Evolutionary conservation across 1,140 invertebrate genomes (phyloP), one percentile per base, ranked within the genome.

Genomic region (Phymorhynchus buccinoides): DNA sequence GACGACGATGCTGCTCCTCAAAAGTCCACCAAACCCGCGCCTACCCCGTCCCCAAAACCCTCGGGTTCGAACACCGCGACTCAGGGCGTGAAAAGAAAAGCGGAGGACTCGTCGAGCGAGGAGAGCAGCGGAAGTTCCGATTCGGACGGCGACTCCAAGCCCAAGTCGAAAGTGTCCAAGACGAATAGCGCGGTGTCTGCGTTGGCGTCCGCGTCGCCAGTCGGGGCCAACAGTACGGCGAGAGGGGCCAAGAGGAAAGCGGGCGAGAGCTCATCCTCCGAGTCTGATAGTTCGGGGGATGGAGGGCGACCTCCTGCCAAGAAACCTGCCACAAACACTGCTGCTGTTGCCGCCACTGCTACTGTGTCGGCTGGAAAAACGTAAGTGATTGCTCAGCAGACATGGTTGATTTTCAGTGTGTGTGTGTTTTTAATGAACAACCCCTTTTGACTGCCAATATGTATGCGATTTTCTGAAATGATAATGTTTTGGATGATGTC

Each of bases 1-100:
- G 80, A 87, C 83, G 85, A 86, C 66, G 91, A 92, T 66, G 86
- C 87, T 77, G 71, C 83, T 32, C n/a, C n/a, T n/a, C n/a, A n/a
- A n/a, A 91, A 91, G 73, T 91, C 92, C 66, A 30, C 52, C 12
- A 86, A 78, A 37, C 30, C 78, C 27, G 71, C 62, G 75, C 37
- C 84, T 16, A 66, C 84, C 32, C 18, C 56, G 1, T 85, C 86
- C n/a, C 42, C 86, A 66, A 27, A 71, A 83, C 44, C 86, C 66
- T 32, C 68, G 56, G 84, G 27, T 77, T 68, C 75, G 35, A 84
- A 27, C 48, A 83, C 80, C 73, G 79, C 39, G 80, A 71, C 68
- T 66, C 80, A 32, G 66, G 68, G 48, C 42, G 71, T 68, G 30
- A 80, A 66, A 68, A 16, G 41, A 62, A 75, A 75, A 77, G 66